A percentile compares a stretch with the other conserved stretches of the same genome.
phyloP scores from a whole-genome alignment of 1,140 invertebrate genomes.

The roundworm (Caenorhabditis elegans) region DNA sequence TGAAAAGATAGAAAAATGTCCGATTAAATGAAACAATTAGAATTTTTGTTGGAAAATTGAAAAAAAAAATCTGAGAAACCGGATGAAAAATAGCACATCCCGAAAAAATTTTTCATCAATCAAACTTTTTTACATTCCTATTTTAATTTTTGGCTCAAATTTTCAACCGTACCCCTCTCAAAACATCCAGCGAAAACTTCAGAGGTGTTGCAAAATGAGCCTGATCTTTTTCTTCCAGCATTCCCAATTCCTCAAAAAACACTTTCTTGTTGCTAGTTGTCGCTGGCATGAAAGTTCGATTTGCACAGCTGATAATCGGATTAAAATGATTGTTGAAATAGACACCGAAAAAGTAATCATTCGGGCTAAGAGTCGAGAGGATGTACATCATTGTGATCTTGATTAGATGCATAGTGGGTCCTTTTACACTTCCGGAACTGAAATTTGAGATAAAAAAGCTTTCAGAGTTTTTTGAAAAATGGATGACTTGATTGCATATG shows the following conservation, averaged over 20 bases:
- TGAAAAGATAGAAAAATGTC: too few relatives aligned
- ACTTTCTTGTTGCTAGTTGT: conserved; percentile 52
- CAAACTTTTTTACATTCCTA: too few relatives aligned
- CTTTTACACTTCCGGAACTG: conserved; percentile 52
- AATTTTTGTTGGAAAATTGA: too few relatives aligned
- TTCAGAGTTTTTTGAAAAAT: not conserved
- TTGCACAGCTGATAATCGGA: conserved; percentile 37
- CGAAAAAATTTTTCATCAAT: too few relatives aligned
- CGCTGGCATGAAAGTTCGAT: conserved; percentile 47
- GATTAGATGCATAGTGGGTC: conserved; percentile 51
- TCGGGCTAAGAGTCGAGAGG: conserved; percentile 47
- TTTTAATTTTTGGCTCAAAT: too few relatives aligned
- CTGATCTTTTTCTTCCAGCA: conserved; percentile 63
- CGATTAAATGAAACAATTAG: too few relatives aligned
- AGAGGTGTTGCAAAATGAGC: conserved; percentile 59
- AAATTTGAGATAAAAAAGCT: conserved; percentile 5
- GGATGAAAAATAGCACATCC: too few relatives aligned
- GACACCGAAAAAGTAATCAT: conserved; percentile 49
- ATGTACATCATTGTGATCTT: conserved; percentile 50
- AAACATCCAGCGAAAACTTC: conserved; percentile 55
- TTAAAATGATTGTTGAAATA: conserved; percentile 46
- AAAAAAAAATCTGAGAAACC: too few relatives aligned
- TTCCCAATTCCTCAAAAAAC: conserved; percentile 56
- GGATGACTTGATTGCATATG: too few relatives aligned
- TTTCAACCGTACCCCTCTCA: conserved; percentile 47